A percentile compares a stretch with the other conserved stretches of the same genome.
Evolutionary conservation across 35 echinoderm and acorn worm species (phyloP).

Genomic region (Ptychodera flava): DNA sequence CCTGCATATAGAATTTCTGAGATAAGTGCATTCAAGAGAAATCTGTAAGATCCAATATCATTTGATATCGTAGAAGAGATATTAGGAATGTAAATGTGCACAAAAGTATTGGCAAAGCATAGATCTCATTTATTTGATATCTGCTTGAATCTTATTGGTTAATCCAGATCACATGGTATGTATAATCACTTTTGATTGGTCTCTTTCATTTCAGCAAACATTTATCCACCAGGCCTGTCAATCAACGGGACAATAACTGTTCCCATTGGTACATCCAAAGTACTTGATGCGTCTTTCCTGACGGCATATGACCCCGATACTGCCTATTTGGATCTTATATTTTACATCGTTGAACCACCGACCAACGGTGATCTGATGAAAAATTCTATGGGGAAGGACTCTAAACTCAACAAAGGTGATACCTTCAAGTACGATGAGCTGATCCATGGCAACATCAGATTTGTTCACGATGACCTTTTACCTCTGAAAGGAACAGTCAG

Average conservation of each 20-base stretch:
- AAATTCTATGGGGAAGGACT: constrained; percentile 48
- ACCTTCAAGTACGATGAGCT: constrained; percentile 67
- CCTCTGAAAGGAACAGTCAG: constrained; percentile 53
- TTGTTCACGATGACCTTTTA: constrained; percentile 46
- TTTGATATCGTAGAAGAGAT: no score
- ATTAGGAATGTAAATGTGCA: no score
- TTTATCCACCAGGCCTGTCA: constrained; percentile 56
- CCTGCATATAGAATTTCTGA: no score
- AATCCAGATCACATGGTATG: no score
- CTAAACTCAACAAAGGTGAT: constrained; percentile 41
- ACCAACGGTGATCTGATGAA: constrained; percentile 84
- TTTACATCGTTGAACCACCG: constrained; percentile 71
- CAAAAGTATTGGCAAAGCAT: no score
- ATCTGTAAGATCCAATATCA: no score
- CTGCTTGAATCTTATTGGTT: no score
- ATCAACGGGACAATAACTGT: constrained; percentile 88
- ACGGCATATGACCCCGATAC: constrained; percentile 90
- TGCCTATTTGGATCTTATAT: constrained; percentile 42
- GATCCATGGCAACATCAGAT: constrained; percentile 58
- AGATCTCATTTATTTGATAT: no score
- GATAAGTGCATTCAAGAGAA: no score
- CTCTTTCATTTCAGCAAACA: constrained; percentile 55
- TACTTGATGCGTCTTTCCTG: constrained; percentile 75
- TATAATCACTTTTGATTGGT: no score
- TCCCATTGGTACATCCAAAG: constrained; percentile 69